A percentile compares a stretch with the other conserved stretches of the same genome.
Evolutionary conservation across 2,797 vertebrate genomes (phyloP).

Genomic region (Liparis tanakae): DNA sequence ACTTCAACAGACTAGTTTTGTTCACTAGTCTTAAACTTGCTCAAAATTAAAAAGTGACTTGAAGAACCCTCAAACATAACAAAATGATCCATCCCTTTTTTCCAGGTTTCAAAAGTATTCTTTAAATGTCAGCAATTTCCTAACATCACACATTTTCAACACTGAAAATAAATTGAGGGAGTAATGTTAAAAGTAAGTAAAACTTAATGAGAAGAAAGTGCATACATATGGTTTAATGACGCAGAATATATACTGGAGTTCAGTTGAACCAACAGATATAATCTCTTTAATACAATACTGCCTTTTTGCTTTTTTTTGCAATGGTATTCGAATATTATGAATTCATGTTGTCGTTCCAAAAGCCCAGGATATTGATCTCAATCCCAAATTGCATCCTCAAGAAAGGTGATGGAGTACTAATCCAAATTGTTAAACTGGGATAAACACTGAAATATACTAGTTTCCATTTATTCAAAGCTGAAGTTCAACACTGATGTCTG

Average conservation of each 20-base stretch:
- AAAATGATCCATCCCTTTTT: constrained; percentile 15
- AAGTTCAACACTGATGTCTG: constrained; percentile 20
- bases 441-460: constrained; percentile 34
- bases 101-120: constrained; percentile 43
- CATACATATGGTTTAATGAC: constrained; percentile 33
- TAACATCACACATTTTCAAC: constrained; percentile 60
- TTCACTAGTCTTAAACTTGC: constrained; percentile 56
- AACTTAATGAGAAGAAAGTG: constrained; percentile 48
- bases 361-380: constrained; percentile 20
- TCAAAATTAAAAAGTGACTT: constrained; percentile 63
- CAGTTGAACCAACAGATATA: constrained; percentile 32
- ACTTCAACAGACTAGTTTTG: constrained; percentile 68
- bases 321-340: constrained; percentile 20
- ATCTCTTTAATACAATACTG: constrained; percentile 63
- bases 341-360: constrained; percentile 26
- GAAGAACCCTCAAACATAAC: constrained; percentile 60
- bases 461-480: neutral
- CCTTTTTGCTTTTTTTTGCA: constrained; percentile 36
- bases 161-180: constrained; percentile 55
- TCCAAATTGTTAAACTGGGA: constrained; percentile 14
- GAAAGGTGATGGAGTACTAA: constrained; percentile 1
- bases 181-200: constrained; percentile 43
- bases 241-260: constrained; percentile 31
- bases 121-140: constrained; percentile 42
- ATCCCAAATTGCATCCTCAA: constrained; percentile 18